A percentile compares a stretch with the other conserved stretches of the same genome.
These are phyloP conservation scores for zebrafish (Danio rerio) DNA, from an alignment of 2,113 vertebrate genomes.

Conservation along the genomic window DNA sequence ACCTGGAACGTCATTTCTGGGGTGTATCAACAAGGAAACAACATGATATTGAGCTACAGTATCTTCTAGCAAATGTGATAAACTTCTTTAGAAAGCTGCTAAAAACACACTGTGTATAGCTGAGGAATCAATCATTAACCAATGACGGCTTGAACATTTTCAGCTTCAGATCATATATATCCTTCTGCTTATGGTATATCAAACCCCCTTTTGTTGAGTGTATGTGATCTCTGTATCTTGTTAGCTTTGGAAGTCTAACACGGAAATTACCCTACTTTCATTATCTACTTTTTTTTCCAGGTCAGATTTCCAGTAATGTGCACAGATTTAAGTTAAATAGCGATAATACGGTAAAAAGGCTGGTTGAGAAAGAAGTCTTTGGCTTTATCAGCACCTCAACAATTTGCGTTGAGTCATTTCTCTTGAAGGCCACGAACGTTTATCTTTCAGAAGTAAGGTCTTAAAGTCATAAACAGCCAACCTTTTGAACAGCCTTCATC, in stretches of 20 bases:
- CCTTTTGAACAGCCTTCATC: neutral
- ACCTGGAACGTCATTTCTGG: neutral
- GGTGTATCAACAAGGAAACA: conserved; percentile 16
- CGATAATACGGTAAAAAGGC: neutral
- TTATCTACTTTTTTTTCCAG: neutral
- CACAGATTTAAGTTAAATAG: neutral
- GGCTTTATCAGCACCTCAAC: neutral
- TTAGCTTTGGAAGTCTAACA: neutral
- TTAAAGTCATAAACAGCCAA: neutral
- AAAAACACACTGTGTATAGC: neutral
- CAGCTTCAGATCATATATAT: neutral
- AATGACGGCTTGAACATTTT: neutral
- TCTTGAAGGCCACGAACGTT: neutral
- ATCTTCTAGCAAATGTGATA: conserved; percentile 20
- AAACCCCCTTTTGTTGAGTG: neutral
- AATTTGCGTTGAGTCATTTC: neutral
- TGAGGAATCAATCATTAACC: conserved; percentile 13
- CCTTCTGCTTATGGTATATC: neutral
- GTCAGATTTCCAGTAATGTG: neutral
- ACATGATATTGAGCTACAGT: neutral
- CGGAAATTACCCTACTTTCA: neutral
- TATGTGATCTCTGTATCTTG: neutral
- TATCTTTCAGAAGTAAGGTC: conserved; percentile 1
- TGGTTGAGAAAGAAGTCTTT: neutral
- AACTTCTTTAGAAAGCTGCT: neutral